Evolutionary conservation across 2,888 invertebrate genomes (phyloP), one percentile per base, ranked within the genome.

Genomic region (Carpatolechia fugitivella): DNA sequence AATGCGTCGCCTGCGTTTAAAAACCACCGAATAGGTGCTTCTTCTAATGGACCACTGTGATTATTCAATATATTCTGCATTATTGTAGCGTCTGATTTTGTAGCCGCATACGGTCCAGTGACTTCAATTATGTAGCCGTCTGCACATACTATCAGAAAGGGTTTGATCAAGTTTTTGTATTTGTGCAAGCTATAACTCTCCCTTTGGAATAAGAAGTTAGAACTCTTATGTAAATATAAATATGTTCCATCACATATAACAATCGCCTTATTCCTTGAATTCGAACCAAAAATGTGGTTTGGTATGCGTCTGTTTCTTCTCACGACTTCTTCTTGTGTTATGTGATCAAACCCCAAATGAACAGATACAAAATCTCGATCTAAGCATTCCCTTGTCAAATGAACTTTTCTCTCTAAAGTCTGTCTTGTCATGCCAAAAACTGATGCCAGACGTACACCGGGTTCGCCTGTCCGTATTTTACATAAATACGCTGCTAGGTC

Each of bases 81-180:
- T 24, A 60, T 62, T 7, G 24, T 30, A 4, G 58, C 57, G 55
- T 60, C 59, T 13, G 51, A 56, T 20, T 36, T 59, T 16, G 58
- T 62, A 1, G 62, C 62, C 44, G 60, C 54, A 57, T 61, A 56
- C 8, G 63, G 59, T 13, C 63, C 61, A 7, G 48, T 33, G 8
- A 60, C 56, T 36, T 65, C 61, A 35, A 62, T 40, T 33, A 62
- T 65, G 54, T 61, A 59, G 30, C 59, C 61, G 56, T 63, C 61
- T 7, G 35, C 40, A 20, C 62, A 57, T 7, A 60, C 56, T n/a
- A 65, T 56, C 24, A 63, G n/a, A 58, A 63, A 63, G 7, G 60
- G 60, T 55, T 63, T 63, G 29, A 62, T 3, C 1, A 60, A 29
- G 41, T 60, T 65, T 30, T 56, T 57, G 50, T 36, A 61, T 48